Base-by-base conservation (phyloP, 2,888 invertebrate genomes). In the Siphlonurus alternatus region DNA sequence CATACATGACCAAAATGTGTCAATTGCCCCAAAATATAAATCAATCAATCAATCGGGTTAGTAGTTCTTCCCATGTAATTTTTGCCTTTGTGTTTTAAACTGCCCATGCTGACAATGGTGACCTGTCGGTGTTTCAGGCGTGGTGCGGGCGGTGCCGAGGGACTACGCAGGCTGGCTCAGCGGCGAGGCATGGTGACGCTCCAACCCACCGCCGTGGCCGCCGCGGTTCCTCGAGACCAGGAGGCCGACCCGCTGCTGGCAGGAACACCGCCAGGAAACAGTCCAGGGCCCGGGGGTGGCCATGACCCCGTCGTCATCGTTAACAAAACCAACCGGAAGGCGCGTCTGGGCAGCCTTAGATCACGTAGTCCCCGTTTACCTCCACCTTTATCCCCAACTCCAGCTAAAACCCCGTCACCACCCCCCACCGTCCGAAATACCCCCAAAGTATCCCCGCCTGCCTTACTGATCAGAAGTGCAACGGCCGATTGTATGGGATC, bases 121-220 rank as follows among this genome's bases (percentile, higher is more conserved):
- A n/a, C n/a, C n/a, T n/a, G n/a, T n/a, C n/a, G n/a, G n/a, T 56
- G 56, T 56, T 56, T 5, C 56, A 56, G 56, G n/a, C 56, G 56
- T 20, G 56, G 19, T n/a, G 56, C 22, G n/a, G 56, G 5, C n/a
- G 20, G 56, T n/a, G 56, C 56, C 56, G 56, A 10, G 56, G 38
- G 38, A 10, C 7, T 38, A 38, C 20, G 56, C 56, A 56, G 22
- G n/a, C 22, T 56, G 56, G 56, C 56, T 10, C 56, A 56, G n/a
- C 56, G 56, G 5, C 5, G 56, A 22, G n/a, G 19, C 7, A 56
- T 56, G 56, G 56, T 56, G 56, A 56, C 56, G 15, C 20, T 56
- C 5, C 56, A 56, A 22, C 56, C 56, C 5, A 22, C 7, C 7
- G 56, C 56, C 56, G 56, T 22, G 7, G 5, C 56, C n/a, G 22